Base-by-base conservation (phyloP, 2,797 vertebrate genomes). In the Pyrrhura leucotis region DNA sequence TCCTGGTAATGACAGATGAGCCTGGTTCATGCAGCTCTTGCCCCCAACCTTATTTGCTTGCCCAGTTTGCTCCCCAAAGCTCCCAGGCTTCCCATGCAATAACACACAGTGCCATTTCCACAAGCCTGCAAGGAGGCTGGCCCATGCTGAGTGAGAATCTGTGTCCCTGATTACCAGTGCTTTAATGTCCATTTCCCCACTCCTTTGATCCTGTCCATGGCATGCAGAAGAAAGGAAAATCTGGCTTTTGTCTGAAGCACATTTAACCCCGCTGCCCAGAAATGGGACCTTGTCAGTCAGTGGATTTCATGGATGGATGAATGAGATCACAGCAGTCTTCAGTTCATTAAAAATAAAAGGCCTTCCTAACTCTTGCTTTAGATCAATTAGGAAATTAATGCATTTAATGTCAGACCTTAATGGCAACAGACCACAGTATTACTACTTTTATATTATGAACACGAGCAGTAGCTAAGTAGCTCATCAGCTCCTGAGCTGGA, bases 261-360 rank as follows among this genome's bases (percentile, higher is more conserved):
- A 20, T 94, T 94, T 95, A 95, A 94, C 95, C 94, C 37, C 1
- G 1, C 89, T 95, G 96, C 94, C 89, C 91, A 97, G 93, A 96
- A 95, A 95, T 90, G 90, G 95, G 91, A 96, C 96, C 96, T 90
- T 95, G 95, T 96, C 95, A 95, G 80, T 95, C 95, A 95, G 69
- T 92, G 91, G 94, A 95, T 96, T 97, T 97, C 95, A 95, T 96
- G 96, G 95, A 80, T 96, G 95, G 92, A 88, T 97, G 95, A 88
- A 91, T 90, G 91, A 89, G 91, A 95, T 96, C 95, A 96, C 95
- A 96, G 93, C 82, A 93, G 74, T 76, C 83, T 67, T 63, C 95
- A 91, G 89, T 93, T 96, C 93, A 92, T 93, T 95, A 97, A 96
- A 94, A 95, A 88, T 84, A 95, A 95, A 93, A 94, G 80, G 63